Evolutionary conservation across 53 echinoderm and acorn worm genomes (phyloP), one percentile per base, ranked within the genome.

Genomic region (Paelopatides confundens): DNA sequence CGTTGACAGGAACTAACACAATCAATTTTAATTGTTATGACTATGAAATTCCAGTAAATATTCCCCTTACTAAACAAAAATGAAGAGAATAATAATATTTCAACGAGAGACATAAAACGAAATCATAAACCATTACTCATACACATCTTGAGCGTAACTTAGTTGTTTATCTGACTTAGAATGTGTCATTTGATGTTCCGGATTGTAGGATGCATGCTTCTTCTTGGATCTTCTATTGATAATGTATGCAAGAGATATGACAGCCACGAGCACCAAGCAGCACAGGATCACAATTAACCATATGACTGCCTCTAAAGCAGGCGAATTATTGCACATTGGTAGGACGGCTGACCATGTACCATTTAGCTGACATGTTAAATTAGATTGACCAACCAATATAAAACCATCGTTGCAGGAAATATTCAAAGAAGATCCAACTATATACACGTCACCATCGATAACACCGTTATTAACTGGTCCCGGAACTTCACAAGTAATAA

Each of bases 341-440:
- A 79, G 52, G 26, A 12, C 13, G 51, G 26, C 54, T 27, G 35
- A 79, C 79, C 79, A 79, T 34, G 49, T 53, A 8, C 79, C 53
- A 33, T 79, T 79, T 14, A 32, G 14, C 1, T 27, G 13, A 33
- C 79, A 79, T 31, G 33, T 29, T 15, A 79, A 52, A 15, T 12
- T 21, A 51, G 50, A 24, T 79, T 43, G 15, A 18, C 79, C 79
- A 53, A 31, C 6, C 5, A 79, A 50, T 30, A 48, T 28, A 32
- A 53, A 79, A 3, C 79, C 79, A 46, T 79, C 79, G 43, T 31
- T 30, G 33, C 79, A 79, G 15, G 31, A 14, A 32, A 79, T 32
- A 31, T 43, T 29, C 28, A 79, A 34, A 5, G 39, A 21, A 5
- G 70, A 70, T 8, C 70, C 70, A 35, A 70, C 36, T 35, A 23